These are phyloP conservation scores for Cerceris rybyensis DNA, from an alignment of 2,888 invertebrate species.

Conservation along the genomic window DNA sequence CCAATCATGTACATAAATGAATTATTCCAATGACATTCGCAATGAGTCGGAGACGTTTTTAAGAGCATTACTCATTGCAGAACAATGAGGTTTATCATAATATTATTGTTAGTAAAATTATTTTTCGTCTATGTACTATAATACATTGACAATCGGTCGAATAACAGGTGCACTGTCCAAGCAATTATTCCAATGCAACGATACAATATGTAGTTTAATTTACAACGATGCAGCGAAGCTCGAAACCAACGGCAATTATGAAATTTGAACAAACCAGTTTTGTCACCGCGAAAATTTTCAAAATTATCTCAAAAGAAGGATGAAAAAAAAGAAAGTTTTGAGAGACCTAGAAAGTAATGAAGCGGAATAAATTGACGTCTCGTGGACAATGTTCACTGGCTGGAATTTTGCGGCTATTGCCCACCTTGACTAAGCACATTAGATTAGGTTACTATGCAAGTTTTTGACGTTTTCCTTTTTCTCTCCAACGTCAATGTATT, in stretches of 20 bases:
- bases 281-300: too few relatives aligned
- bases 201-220: too few relatives aligned
- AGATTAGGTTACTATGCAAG: slow-evolving; percentile 24
- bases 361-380: slow-evolving; percentile 15
- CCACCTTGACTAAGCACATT: slow-evolving; percentile 11
- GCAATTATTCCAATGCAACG: too few relatives aligned
- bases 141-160: too few relatives aligned
- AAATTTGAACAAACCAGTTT: too few relatives aligned
- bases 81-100: background rate
- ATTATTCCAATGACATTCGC: slow-evolving; percentile 14
- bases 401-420: slow-evolving; percentile 17
- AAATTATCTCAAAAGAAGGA: background rate
- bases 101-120: too few relatives aligned
- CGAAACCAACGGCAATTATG: too few relatives aligned
- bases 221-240: too few relatives aligned
- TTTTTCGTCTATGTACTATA: too few relatives aligned
- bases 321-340: slow-evolving; percentile 9
- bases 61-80: background rate
- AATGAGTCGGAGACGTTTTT: background rate
- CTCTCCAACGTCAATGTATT: background rate
- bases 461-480: slow-evolving; percentile 1
- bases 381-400: slow-evolving; percentile 14
- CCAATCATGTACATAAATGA: slow-evolving; percentile 32
- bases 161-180: too few relatives aligned
- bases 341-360: slow-evolving; percentile 11